Percentiles rank a stretch among this genome's conserved stretches.
phyloP scores from a whole-genome alignment of 2,113 vertebrate species.

The Lontra canadensis region DNA sequence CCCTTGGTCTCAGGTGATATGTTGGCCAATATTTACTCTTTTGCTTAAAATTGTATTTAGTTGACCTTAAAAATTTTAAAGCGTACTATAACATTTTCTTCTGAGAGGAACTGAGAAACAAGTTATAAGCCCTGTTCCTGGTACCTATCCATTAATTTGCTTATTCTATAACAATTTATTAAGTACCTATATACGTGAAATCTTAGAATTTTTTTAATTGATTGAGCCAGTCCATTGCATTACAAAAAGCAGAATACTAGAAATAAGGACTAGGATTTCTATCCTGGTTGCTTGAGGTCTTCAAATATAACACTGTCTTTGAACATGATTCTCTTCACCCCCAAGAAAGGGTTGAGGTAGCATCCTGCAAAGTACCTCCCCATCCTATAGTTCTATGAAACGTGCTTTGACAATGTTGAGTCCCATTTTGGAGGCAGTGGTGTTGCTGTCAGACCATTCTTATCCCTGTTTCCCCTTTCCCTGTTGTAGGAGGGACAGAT shows the following conservation, averaged over 20 bases:
- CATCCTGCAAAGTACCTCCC: background rate
- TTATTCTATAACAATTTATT: background rate
- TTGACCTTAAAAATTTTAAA: background rate
- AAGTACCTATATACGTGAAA: background rate
- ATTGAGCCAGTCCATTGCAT: background rate
- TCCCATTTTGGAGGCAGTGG: background rate
- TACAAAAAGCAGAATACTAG: background rate
- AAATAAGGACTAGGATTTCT: background rate
- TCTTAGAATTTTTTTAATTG: background rate
- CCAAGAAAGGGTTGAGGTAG: background rate
- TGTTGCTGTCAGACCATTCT: background rate
- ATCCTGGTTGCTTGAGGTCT: background rate
- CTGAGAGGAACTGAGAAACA: background rate
- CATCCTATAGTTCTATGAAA: background rate
- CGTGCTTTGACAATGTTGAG: background rate
- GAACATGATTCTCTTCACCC: slow-evolving; percentile 2
- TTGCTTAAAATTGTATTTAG: slow-evolving; percentile 48
- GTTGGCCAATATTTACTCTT: slow-evolving; percentile 2
- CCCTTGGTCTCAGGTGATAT: background rate
- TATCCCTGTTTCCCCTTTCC: background rate
- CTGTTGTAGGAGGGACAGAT: background rate
- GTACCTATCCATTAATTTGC: background rate
- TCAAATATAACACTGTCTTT: background rate
- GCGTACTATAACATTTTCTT: background rate
- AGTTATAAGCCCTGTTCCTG: background rate